Conservation (phyloP, 1,140 invertebrate species). For the Papilio machaon region DNA sequence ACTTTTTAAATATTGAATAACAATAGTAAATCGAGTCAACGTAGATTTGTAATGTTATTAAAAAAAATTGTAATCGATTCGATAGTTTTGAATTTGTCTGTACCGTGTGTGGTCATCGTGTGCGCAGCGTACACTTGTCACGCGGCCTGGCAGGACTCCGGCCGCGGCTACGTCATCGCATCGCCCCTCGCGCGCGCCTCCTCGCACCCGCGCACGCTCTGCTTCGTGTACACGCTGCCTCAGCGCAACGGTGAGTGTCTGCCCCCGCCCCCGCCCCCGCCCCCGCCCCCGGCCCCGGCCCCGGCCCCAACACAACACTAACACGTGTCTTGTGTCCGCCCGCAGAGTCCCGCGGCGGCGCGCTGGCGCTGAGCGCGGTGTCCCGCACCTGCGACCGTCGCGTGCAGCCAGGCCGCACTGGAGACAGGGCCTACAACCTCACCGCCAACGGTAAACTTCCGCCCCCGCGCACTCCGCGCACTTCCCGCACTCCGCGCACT, state of each 20-base stretch:
- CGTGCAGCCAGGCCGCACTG: slow-evolving; percentile 72
- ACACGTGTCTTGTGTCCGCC: not conserved
- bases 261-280: too few relatives aligned
- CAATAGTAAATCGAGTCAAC: too few relatives aligned
- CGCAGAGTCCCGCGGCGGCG: slow-evolving; percentile 49
- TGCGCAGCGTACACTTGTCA: slow-evolving; percentile 92
- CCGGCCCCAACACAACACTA: not conserved
- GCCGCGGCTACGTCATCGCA: slow-evolving; percentile 90
- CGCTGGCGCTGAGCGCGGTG: slow-evolving; percentile 71
- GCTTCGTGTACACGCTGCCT: slow-evolving; percentile 78
- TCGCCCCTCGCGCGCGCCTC: slow-evolving; percentile 73
- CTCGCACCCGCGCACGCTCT: slow-evolving; percentile 75
- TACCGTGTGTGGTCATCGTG: not conserved
- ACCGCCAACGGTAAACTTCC: slow-evolving; percentile 68
- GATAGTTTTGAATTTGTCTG: too few relatives aligned
- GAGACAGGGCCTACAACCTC: slow-evolving; percentile 82
- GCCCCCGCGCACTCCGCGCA: not conserved
- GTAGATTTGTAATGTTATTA: too few relatives aligned
- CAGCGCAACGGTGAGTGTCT: slow-evolving; percentile 50
- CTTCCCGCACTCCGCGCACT: not conserved
- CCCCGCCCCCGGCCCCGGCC: not conserved
- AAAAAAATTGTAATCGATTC: too few relatives aligned
- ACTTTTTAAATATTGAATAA: too few relatives aligned
- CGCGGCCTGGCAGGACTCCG: slow-evolving; percentile 89
- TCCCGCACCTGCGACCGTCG: slow-evolving; percentile 77